Percentiles rank a stretch among this genome's conserved stretches.
These are phyloP conservation scores for Chymomyza costata DNA, from an alignment of 1,140 invertebrate species.

Conservation along the genomic window DNA sequence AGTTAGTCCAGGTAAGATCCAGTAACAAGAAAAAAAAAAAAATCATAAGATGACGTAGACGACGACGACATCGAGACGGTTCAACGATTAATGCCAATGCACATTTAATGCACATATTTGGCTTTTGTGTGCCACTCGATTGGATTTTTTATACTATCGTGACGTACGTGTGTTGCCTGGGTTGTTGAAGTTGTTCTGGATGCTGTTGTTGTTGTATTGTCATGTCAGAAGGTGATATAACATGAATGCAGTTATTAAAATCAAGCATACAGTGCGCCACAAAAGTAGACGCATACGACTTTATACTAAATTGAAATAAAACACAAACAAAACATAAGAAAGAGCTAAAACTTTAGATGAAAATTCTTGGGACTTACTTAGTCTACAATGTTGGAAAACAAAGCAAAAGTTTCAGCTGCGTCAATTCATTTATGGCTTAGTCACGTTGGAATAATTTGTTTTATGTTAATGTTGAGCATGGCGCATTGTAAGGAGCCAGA, in stretches of 20 bases:
- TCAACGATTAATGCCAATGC: conserved; percentile 70
- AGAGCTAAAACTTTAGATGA: no score
- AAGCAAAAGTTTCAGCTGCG: conserved; percentile 43
- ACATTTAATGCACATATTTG: conserved; percentile 70
- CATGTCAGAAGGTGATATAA: conserved; percentile 70
- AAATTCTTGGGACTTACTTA: no score
- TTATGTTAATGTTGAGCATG: conserved; percentile 74
- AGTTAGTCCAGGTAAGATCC: conserved; percentile 46
- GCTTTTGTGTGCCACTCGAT: conserved; percentile 54
- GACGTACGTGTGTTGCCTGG: conserved; percentile 59
- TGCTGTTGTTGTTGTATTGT: conserved; percentile 45
- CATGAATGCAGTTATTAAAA: conserved; percentile 65
- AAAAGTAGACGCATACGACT: no score
- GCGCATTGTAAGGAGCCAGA: conserved; percentile 49
- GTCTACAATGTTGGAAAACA: background rate
- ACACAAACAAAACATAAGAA: background rate
- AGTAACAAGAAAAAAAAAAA: background rate
- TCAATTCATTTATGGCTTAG: conserved; percentile 73
- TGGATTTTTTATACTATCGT: conserved; percentile 54
- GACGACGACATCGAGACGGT: conserved; percentile 44
- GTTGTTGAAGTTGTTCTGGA: conserved; percentile 16
- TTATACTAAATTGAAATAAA: conserved; percentile 3
- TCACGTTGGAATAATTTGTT: conserved; percentile 75
- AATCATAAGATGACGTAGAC: no score
- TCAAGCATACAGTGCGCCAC: no score